These are phyloP conservation scores for Diadema setosum DNA, from an alignment of 35 echinoderm and acorn worm genomes.

Conservation along the genomic window DNA sequence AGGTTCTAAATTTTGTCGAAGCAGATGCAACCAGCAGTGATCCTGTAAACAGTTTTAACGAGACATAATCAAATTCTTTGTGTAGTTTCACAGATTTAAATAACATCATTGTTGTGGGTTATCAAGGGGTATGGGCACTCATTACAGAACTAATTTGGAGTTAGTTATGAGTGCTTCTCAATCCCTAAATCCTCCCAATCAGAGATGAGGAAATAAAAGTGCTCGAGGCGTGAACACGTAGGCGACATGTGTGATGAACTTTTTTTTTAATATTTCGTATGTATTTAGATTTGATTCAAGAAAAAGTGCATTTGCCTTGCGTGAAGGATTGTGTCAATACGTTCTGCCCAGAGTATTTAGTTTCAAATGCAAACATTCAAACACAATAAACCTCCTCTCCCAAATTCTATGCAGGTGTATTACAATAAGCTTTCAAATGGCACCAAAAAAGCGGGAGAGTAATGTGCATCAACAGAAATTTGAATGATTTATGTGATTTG, in stretches of 20 bases:
- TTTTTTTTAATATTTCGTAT: neutral
- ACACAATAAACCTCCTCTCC: neutral
- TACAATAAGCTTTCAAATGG: neutral
- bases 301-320: neutral
- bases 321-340: neutral
- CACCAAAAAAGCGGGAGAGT: neutral
- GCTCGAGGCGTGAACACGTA: neutral
- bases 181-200: neutral
- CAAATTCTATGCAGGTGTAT: neutral
- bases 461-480: neutral
- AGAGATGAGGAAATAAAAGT: neutral
- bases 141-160: neutral
- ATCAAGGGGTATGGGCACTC: no score
- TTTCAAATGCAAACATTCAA: neutral
- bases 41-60: no score
- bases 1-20: no score
- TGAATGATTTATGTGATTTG: slow-evolving; percentile 1
- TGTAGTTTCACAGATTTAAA: no score
- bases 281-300: no score
- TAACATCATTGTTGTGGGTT: no score
- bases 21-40: no score
- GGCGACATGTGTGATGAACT: neutral
- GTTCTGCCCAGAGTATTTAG: neutral
- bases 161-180: neutral
- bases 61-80: no score